These are phyloP conservation scores for Clarias macrocephalus DNA, from an alignment of 2,113 vertebrate species.

Conservation along the genomic window DNA sequence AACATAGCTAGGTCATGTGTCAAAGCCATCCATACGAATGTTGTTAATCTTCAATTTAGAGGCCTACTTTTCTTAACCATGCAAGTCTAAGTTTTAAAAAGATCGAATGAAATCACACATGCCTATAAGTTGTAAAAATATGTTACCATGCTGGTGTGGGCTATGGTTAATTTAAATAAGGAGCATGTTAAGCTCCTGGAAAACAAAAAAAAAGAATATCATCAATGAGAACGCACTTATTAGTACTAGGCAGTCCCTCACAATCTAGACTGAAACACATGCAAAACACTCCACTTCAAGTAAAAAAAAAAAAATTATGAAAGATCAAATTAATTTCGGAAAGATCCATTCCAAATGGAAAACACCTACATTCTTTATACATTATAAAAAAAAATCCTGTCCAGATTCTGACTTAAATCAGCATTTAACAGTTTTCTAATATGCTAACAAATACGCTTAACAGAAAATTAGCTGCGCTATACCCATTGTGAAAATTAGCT, in stretches of 20 bases:
- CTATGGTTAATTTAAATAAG: conserved; percentile 2
- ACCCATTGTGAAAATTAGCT: conserved; percentile 45
- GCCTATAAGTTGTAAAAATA: conserved; percentile 8
- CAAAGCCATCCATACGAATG: background rate
- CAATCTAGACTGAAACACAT: conserved; percentile 34
- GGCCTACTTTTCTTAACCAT: conserved; percentile 1
- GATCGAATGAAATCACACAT: background rate
- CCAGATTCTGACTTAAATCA: conserved; percentile 15
- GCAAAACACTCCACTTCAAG: conserved; percentile 9
- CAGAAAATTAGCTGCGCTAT: conserved; percentile 38
- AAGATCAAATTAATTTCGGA: conserved; percentile 1
- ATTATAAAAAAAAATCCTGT: conserved; percentile 25
- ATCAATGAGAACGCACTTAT: background rate
- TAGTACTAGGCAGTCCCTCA: conserved; percentile 5
- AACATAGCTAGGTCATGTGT: conserved; percentile 4
- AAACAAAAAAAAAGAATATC: background rate
- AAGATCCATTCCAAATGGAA: conserved; percentile 22
- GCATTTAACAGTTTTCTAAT: conserved; percentile 33
- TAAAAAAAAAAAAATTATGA: conserved; percentile 5
- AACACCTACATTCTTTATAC: conserved; percentile 23
- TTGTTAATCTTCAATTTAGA: background rate
- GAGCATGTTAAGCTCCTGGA: background rate
- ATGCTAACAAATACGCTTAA: conserved; percentile 17
- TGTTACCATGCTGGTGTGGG: conserved; percentile 1
- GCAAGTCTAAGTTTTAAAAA: conserved; percentile 24